Conservation (phyloP, 2,797 vertebrate genomes). For the Falco concolor region DNA sequence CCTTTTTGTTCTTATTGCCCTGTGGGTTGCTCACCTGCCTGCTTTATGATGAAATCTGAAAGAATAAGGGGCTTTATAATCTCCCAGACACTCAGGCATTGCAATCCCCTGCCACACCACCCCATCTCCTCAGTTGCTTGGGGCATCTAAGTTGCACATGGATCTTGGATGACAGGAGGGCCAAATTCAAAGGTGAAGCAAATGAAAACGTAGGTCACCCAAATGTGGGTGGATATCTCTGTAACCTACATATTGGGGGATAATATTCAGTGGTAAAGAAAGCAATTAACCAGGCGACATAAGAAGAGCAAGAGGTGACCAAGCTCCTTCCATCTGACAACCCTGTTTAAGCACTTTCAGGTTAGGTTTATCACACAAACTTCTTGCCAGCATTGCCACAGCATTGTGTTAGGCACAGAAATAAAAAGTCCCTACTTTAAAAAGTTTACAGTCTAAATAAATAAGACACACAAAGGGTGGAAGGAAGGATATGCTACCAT, state of each 20-base stretch:
- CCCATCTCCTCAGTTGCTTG: neutral
- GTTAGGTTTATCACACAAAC: neutral
- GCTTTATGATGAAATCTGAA: neutral
- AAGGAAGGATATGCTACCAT: slow-evolving; percentile 36
- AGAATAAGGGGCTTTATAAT: neutral
- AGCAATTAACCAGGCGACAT: neutral
- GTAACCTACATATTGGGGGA: neutral
- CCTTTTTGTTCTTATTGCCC: neutral
- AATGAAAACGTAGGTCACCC: neutral
- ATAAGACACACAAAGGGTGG: slow-evolving; percentile 38
- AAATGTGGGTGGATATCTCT: neutral
- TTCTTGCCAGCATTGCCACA: neutral
- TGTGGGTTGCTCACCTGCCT: neutral
- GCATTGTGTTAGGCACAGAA: neutral
- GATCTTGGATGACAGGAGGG: neutral
- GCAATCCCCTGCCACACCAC: neutral
- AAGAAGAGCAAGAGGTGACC: neutral
- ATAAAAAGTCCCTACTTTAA: neutral
- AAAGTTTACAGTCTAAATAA: slow-evolving; percentile 31
- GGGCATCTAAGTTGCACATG: neutral
- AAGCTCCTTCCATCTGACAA: neutral
- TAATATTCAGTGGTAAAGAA: neutral
- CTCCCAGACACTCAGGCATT: neutral
- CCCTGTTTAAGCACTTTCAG: neutral
- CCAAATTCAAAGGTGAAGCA: neutral